Evolutionary conservation across 1,140 invertebrate genomes (phyloP), one percentile per base, ranked within the genome.

Genomic region (Teleogryllus occipitalis): DNA sequence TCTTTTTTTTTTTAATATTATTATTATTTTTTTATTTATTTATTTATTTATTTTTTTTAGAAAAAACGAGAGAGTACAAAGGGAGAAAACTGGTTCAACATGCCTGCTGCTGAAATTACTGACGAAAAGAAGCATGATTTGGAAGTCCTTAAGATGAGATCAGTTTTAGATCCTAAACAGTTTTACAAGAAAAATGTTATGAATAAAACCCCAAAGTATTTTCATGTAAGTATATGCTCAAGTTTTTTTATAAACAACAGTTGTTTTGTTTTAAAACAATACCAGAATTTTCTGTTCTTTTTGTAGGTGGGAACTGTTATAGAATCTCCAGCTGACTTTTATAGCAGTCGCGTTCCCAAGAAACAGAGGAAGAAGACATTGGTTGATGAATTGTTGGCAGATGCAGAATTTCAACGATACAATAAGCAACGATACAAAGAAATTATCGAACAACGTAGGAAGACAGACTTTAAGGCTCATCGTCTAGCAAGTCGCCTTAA

Each of bases 171-270:
- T 88, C 93, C 95, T 0, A 98, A 97, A 86, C 91, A 91, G 78
- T 98, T 98, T 84, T 98, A 98, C 86, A 98, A 98, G 85, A 94
- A 95, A 82, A 97, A 96, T 85, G 95, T 97, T 85, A 88, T 93
- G 65, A 93, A 95, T 87, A 90, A 90, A 3, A 83, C 96, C 48
- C 96, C 96, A 0, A 98, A 98, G 88, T 97, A 96, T 85, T 98
- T 98, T 85, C 94, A 97, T 87, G 93, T 94, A 74, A 78, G 47
- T 65, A 21, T 21, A 18, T 4, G 21, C 21, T 27, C 5, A 15
- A 75, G 8, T 5, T 10, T 7, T 75, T 12, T 75, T 15, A 27
- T 5, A 75, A 75, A 21, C 21, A 15, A 46, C n/a, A n/a, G n/a
- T n/a, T 22, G 10, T 15, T 27, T 75, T 75, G 74, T 15, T 12